Evolutionary conservation across 2,113 vertebrate genomes (phyloP), one percentile per base, ranked within the genome.

Genomic region (Aphelocoma coerulescens): DNA sequence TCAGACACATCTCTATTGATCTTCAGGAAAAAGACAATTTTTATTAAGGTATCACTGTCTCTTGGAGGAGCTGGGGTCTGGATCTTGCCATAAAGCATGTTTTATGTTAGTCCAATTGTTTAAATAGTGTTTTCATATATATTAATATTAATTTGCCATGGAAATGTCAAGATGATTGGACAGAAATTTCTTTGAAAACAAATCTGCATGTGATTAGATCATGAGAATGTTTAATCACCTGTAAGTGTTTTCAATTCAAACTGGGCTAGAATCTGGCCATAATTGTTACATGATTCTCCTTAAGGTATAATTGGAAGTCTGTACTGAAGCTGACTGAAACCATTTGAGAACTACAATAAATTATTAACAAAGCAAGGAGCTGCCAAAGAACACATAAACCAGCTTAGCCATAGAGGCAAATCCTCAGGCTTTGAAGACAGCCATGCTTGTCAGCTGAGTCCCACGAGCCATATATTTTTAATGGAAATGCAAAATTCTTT

Each of bases 301-400:
- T 85, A 89, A 90, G 46, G 48, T 91, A 92, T 6, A 43, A 79
- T 83, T 97, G 83, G 91, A 89, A 77, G 74, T 97, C 94, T 95
- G 74, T 58, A 66, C 57, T 94, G 85, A 91, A 94, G 65, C 69
- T 93, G 79, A 61, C 67, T 96, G 91, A 92, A 96, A 96, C 32
- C 71, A 97, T 97, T 96, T 97, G 95, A 98, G 96, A 98, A 88
- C 68, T 21, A 93, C 79, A 87, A 74, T 98, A 95, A 96, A 98
- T 96, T 93, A 96, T 98, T 98, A 97, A 98, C 5, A 10, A 79
- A 95, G 89, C 55, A 94, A 97, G 94, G 91, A 91, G 63, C 84
- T 96, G 95, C 95, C 93, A 97, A 97, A 97, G 91, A 97, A 95
- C 84, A 86, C 49, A 69, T 41, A 95, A 93, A 74, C 69, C 86